These are phyloP conservation scores for Sphaerophoria taeniata DNA, from an alignment of 2,888 invertebrate genomes.

Conservation along the genomic window DNA sequence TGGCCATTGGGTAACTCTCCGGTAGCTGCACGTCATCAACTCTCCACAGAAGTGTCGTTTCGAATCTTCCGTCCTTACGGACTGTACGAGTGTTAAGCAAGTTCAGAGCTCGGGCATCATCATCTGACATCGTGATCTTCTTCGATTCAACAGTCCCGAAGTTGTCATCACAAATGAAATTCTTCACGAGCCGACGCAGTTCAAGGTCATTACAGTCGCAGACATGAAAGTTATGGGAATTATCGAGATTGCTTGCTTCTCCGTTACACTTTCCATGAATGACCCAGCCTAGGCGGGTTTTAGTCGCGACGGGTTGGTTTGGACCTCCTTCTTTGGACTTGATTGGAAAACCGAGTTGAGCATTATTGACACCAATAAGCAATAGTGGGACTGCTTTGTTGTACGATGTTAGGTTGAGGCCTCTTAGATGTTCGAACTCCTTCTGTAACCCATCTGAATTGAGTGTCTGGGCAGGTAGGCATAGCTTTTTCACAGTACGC, in stretches of 20 bases:
- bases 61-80: slow-evolving; percentile 10
- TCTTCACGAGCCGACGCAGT: background rate
- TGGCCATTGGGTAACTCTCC: slow-evolving; percentile 49
- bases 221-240: background rate
- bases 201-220: background rate
- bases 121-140: background rate
- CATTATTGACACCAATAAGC: slow-evolving; percentile 65
- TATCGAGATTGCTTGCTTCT: background rate
- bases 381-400: slow-evolving; percentile 31
- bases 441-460: slow-evolving; percentile 28
- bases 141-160: background rate
- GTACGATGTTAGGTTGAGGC: slow-evolving; percentile 49
- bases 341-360: slow-evolving; percentile 50
- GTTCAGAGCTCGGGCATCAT: slow-evolving; percentile 19
- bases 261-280: background rate
- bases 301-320: slow-evolving; percentile 61
- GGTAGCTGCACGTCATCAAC: slow-evolving; percentile 12
- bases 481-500: background rate
- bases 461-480: slow-evolving; percentile 6
- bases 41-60: slow-evolving; percentile 10
- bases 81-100: slow-evolving; percentile 12
- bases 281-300: slow-evolving; percentile 66
- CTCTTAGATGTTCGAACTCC: slow-evolving; percentile 52
- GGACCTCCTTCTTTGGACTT: slow-evolving; percentile 42
- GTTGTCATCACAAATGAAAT: slow-evolving; percentile 19